Conservation (phyloP, 2,797 vertebrate species). For the Pantherophis alleghaniensis region DNA sequence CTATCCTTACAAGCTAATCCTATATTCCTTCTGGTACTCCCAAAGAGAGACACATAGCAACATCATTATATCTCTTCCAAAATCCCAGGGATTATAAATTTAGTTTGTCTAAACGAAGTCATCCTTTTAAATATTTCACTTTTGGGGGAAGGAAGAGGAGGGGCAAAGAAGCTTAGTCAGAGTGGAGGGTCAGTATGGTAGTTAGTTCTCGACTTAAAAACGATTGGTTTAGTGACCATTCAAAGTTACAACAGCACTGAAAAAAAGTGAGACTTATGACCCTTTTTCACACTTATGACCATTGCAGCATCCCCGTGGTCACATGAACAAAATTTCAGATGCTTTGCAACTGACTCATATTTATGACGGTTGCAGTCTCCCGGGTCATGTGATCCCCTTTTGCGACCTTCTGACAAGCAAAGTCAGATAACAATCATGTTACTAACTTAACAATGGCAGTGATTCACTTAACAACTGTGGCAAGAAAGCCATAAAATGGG, state of each 20-base stretch:
- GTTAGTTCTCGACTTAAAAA: neutral
- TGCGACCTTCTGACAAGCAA: neutral
- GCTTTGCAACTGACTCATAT: neutral
- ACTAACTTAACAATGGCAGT: neutral
- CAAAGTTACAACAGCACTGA: neutral
- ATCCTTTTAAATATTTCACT: neutral
- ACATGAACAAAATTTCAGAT: neutral
- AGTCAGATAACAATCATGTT: neutral
- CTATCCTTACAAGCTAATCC: neutral
- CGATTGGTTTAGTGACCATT: neutral
- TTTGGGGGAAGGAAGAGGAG: neutral
- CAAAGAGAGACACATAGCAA: neutral
- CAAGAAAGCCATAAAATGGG: no score
- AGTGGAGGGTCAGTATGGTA: neutral
- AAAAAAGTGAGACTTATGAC: neutral
- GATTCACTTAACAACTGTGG: neutral
- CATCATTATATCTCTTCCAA: neutral
- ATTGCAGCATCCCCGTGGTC: neutral
- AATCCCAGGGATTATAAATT: neutral
- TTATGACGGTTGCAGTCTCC: neutral
- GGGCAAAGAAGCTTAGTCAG: neutral
- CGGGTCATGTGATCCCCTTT: neutral
- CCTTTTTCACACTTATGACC: neutral
- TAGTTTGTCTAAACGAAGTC: neutral
- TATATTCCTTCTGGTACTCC: neutral